Evolutionary conservation across 1,140 invertebrate species (phyloP).

Genomic region (Homarus americanus): DNA sequence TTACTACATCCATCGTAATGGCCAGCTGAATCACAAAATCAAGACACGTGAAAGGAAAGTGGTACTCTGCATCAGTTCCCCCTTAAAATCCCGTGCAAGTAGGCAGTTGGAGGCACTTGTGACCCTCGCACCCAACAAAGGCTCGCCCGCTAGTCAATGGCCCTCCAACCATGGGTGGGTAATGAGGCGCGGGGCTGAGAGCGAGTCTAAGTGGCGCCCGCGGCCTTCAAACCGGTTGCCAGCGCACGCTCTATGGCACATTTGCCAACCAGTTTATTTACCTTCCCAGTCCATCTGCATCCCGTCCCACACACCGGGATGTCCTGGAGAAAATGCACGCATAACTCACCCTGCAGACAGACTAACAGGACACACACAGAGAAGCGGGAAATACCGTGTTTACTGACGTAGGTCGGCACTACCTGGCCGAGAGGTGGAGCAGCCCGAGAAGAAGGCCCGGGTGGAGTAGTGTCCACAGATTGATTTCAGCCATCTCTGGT

Average conservation of each 20-base stretch:
- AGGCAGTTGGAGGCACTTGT: constrained; percentile 31
- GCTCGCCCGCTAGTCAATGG: constrained; percentile 44
- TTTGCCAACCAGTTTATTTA: constrained; percentile 1
- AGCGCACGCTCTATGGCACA: constrained; percentile 21
- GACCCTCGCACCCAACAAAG: constrained; percentile 54
- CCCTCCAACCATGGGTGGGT: constrained; percentile 50
- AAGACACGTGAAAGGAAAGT: constrained; percentile 25
- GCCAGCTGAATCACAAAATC: constrained; percentile 41
- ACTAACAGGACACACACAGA: background rate
- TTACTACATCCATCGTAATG: constrained; percentile 23
- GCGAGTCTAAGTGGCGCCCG: constrained; percentile 40
- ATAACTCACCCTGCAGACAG: background rate
- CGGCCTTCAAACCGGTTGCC: constrained; percentile 18
- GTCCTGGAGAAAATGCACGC: no score
- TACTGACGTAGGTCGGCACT: background rate
- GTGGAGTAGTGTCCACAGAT: constrained; percentile 5
- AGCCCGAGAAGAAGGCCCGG: background rate
- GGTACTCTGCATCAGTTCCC: constrained; percentile 28
- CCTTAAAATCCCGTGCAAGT: constrained; percentile 33
- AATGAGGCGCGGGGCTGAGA: constrained; percentile 34
- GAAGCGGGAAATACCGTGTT: background rate
- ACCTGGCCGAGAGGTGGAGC: background rate
- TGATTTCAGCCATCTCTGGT: background rate
- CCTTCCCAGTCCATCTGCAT: no score
- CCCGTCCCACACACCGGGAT: background rate